Evolutionary conservation across 2,888 invertebrate genomes (phyloP).

Genomic region (Mimumesa dahlbomi): DNA sequence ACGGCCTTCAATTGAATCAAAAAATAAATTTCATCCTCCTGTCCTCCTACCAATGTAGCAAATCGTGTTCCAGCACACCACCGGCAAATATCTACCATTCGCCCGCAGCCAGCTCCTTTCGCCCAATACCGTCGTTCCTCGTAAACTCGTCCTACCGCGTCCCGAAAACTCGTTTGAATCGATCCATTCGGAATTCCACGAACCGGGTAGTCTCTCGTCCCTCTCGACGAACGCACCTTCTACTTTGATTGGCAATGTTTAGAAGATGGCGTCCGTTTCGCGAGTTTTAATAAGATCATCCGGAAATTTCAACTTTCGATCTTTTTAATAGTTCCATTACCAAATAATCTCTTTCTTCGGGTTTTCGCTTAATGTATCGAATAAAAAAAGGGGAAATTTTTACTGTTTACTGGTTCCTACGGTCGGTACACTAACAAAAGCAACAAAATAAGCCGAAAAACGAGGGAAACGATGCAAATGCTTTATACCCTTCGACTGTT

Average conservation of each 20-base stretch:
- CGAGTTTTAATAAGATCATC: slow-evolving; percentile 34
- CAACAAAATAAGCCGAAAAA: no score
- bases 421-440: no score
- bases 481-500: no score
- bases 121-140: slow-evolving; percentile 66
- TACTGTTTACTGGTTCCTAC: no score
- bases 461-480: no score
- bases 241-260: slow-evolving; percentile 51
- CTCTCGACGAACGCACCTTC: slow-evolving; percentile 39
- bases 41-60: slow-evolving; percentile 55
- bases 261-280: slow-evolving; percentile 40
- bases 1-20: slow-evolving; percentile 56
- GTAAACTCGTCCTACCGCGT: slow-evolving; percentile 66
- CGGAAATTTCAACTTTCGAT: slow-evolving; percentile 4
- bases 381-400: slow-evolving; percentile 1
- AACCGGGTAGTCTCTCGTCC: slow-evolving; percentile 49
- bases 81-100: slow-evolving; percentile 66
- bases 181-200: slow-evolving; percentile 64
- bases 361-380: not conserved
- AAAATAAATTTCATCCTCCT: slow-evolving; percentile 57
- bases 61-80: slow-evolving; percentile 64
- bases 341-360: no score
- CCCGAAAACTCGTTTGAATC: slow-evolving; percentile 65
- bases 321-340: no score
- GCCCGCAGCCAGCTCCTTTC: slow-evolving; percentile 63